phyloP scores from a whole-genome alignment of 2,888 invertebrate genomes.

The Eupithecia pulchellata region DNA sequence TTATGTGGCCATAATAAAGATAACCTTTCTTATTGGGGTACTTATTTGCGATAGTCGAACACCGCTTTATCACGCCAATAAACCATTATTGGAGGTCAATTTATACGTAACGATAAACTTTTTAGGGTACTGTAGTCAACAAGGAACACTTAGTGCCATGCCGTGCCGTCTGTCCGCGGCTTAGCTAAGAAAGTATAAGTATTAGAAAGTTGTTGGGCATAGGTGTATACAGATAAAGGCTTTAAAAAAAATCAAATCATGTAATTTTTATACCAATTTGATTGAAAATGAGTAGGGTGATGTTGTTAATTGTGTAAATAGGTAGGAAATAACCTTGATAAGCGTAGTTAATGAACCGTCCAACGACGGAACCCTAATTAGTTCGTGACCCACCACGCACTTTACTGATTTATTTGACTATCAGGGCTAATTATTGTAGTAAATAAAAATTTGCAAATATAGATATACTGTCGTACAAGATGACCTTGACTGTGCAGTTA shows the following conservation, averaged over 20 bases:
- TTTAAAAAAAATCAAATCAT: neutral
- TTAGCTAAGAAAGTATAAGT: neutral
- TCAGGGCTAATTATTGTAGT: neutral
- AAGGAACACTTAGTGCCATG: neutral
- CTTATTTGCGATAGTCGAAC: constrained; percentile 27
- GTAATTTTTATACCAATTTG: neutral
- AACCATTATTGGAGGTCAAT: constrained; percentile 32
- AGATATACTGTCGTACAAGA: neutral
- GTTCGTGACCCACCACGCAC: neutral
- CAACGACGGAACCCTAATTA: neutral
- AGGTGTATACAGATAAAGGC: neutral
- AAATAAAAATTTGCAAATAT: neutral
- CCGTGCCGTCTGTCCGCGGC: neutral
- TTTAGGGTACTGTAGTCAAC: neutral
- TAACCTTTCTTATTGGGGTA: constrained; percentile 25
- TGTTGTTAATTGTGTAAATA: neutral
- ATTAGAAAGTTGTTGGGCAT: neutral
- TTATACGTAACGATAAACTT: neutral
- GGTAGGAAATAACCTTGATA: neutral
- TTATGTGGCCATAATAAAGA: constrained; percentile 4
- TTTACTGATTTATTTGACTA: neutral
- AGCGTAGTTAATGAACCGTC: neutral
- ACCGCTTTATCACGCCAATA: constrained; percentile 22
- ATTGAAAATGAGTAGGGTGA: neutral
- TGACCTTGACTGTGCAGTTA: neutral